Base-by-base conservation (phyloP, 1,140 invertebrate genomes). In the Pseudomyrmex flavicornis region DNA sequence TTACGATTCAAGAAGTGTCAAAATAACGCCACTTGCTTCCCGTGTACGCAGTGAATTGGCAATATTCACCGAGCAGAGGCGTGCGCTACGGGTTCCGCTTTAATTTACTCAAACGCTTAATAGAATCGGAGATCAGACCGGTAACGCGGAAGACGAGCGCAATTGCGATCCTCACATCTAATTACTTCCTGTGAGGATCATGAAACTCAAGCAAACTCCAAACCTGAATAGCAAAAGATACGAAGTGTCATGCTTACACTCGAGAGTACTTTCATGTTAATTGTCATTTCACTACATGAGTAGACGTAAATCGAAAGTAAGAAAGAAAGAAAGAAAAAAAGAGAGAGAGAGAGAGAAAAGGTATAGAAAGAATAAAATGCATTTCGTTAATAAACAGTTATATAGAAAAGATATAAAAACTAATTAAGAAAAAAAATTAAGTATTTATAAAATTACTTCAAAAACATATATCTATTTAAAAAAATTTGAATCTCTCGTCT, bases 131-230 rank as follows among this genome's bases (percentile, higher is more conserved):
- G 22, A 79, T 79, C 68, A 61, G 15, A 58, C 58, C 44, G 54
- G 26, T 69, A 66, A 54, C 20, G 62, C 63, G 65, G 56, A 68
- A 83, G 75, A 77, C 22, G 56, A 83, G 76, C 54, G 82, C 48
- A 17, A 50, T 80, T n/a, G 62, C 65, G 58, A 79, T 75, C 62
- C 68, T 88, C 20, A 69, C 83, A 74, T 88, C 87, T 88, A 88
- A 88, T 88, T 88, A 85, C 73, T 88, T 69, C 58, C 70, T 79
- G 52, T 26, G 48, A 77, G 68, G 58, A 85, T 84, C 74, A 74
- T 83, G 86, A 85, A 88, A 88, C 22, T 63, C 65, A 70, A 79
- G 84, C 68, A 59, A 61, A 80, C 56, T 82, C 46, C 61, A 15
- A 76, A 82, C 77, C 82, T 56, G 50, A 77, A 59, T 87, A 68